Conservation (phyloP, 2,888 invertebrate species). For the Cephus pygmeus region DNA sequence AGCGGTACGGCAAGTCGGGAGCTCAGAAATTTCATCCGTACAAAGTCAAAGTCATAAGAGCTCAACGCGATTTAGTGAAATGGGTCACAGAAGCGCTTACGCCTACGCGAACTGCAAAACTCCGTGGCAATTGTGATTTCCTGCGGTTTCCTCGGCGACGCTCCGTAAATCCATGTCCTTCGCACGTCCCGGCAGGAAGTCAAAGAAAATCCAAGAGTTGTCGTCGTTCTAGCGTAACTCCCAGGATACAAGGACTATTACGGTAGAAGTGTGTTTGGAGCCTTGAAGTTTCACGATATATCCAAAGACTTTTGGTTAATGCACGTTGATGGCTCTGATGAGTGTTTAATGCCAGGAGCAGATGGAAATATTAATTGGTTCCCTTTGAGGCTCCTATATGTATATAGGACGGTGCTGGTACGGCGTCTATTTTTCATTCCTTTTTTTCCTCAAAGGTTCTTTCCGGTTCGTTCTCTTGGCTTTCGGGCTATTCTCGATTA, state of each 20-base stretch:
- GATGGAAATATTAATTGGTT: constrained; percentile 21
- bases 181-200: neutral
- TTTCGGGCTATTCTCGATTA: constrained; percentile 19
- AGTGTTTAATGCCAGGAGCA: constrained; percentile 3
- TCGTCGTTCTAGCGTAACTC: neutral
- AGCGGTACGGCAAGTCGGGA: neutral
- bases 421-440: neutral
- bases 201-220: constrained; percentile 2
- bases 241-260: neutral
- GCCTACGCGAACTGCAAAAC: constrained; percentile 4
- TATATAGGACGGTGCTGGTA: neutral
- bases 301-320: neutral
- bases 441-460: constrained; percentile 14
- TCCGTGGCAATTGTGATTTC: constrained; percentile 17
- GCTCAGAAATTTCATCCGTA: neutral
- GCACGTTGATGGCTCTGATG: neutral
- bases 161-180: neutral
- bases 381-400: neutral
- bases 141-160: constrained; percentile 10
- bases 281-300: neutral
- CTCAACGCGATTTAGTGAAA: neutral
- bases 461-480: constrained; percentile 15
- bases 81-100: neutral
- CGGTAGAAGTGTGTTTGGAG: neutral
- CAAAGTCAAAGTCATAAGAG: neutral